Evolutionary conservation across 2,888 invertebrate genomes (phyloP), one percentile per base, ranked within the genome.

Genomic region (Aporophyla lueneburgensis): DNA sequence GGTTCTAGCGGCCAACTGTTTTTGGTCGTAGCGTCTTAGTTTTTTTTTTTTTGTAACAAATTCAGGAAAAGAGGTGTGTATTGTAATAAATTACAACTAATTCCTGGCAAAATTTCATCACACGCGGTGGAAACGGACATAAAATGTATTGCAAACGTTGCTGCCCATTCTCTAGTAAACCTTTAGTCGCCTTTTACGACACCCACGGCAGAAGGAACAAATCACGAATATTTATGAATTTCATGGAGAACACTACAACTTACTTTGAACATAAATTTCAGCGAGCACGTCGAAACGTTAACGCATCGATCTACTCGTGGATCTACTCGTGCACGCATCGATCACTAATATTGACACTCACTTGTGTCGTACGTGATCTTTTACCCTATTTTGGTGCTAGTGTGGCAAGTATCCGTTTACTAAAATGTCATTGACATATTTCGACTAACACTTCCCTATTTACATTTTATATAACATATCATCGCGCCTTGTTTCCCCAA

Each of bases 311-410:
- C 7, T 14, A 27, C 27, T 58, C 16, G 58, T 7, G 27, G 40
- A 51, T 49, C 7, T 14, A 27, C 27, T 58, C 16, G 58, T 7
- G 27, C 24, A 9, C 40, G 3, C 63, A 79, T 79, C 81, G 65
- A 69, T 79, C 68, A 79, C 54, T 24, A 53, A 58, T 59, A 65
- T 65, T 81, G 81, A 81, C 81, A 51, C 51, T 2, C 27, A 49
- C 63, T 58, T 63, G 27, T 81, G 68, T 65, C 21, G 33, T 43
- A 68, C 53, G 43, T 66, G 51, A 63, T 49, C 14, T 54, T 59
- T 59, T 69, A 69, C 21, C 43, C 43, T 69, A 51, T 59, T 62
- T 58, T 19, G 66, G 51, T 51, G 5, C 4, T 19, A 54, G 27
- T 33, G 19, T 9, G 19, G 27, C 12, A 61, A 43, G 40, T 69